Evolutionary conservation across 2,797 vertebrate genomes (phyloP).

Genomic region (Tauraco hartlaubi): DNA sequence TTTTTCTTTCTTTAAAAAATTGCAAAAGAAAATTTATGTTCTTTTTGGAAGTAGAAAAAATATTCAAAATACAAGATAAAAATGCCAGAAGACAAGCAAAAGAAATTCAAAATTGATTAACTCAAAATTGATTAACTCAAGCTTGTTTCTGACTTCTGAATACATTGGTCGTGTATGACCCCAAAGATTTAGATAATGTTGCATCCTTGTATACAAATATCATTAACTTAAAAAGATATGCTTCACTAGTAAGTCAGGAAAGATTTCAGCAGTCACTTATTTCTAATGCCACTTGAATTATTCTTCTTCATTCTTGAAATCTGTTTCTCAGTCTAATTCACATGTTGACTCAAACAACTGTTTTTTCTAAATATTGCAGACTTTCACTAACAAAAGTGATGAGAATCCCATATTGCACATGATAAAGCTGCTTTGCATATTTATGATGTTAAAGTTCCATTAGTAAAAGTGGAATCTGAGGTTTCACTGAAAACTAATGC

Average conservation of each 20-base stretch:
- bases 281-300: neutral
- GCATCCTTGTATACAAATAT: neutral
- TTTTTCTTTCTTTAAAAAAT: neutral
- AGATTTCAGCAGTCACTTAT: neutral
- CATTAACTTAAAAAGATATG: neutral
- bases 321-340: neutral
- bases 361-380: neutral
- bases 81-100: neutral
- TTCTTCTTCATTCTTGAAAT: neutral
- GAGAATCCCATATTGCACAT: neutral
- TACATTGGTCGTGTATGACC: neutral
- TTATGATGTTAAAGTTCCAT: neutral
- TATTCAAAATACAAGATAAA: neutral
- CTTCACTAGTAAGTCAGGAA: neutral
- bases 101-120: neutral
- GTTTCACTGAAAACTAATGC: constrained; percentile 13
- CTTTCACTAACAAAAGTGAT: neutral
- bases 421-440: neutral
- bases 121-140: neutral
- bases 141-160: neutral
- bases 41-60: neutral
- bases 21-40: neutral
- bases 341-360: neutral
- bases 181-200: neutral
- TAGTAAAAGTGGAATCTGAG: neutral